Base-by-base conservation (phyloP, 2,797 vertebrate genomes). In the Pitangus sulphuratus region DNA sequence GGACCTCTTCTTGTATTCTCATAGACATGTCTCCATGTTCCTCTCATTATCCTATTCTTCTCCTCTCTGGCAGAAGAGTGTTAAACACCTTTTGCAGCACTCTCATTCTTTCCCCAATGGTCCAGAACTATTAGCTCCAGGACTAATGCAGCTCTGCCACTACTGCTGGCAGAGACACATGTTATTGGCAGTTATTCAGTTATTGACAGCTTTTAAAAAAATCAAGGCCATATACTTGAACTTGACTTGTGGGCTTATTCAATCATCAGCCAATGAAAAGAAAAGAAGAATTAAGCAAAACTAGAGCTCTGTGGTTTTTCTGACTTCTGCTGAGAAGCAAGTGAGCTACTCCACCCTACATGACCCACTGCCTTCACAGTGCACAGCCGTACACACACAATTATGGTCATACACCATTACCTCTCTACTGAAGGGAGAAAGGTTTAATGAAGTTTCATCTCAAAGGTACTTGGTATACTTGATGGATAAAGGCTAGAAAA, bases 311-410 rank as follows among this genome's bases (percentile, higher is more conserved):
- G 22, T 54, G 51, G 1, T 50, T 74, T 84, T 64, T 61, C 68
- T 86, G 39, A 44, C 64, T 85, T 74, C 47, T 50, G 42, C n/a
- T 54, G 70, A 54, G 37, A 33, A 71, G 18, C 44, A 56, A 70
- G 48, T 40, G 47, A 72, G 54, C 42, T 57, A 6, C 0, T 1
- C 39, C 68, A 51, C 31, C 31, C 28, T 33, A 1, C 0, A 2
- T 44, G 57, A 66, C 50, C 18, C 37, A 35, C 33, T 50, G 61
- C 33, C 50, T 31, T 18, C 35, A 18, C 0, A 0, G 25, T 17
- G 42, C 42, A 44, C 24, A 57, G 44, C 12, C 53, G 61, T 4
- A 15, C 37, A 22, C 33, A 20, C 37, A 47, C 4, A 5, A 2
- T 17, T 30, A 48, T 5, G 10, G 35, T 35, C 30, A 51, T 15